Evolutionary conservation across 2,113 vertebrate species (phyloP), one percentile per base, ranked within the genome.

Genomic region (Lonchura striata): DNA sequence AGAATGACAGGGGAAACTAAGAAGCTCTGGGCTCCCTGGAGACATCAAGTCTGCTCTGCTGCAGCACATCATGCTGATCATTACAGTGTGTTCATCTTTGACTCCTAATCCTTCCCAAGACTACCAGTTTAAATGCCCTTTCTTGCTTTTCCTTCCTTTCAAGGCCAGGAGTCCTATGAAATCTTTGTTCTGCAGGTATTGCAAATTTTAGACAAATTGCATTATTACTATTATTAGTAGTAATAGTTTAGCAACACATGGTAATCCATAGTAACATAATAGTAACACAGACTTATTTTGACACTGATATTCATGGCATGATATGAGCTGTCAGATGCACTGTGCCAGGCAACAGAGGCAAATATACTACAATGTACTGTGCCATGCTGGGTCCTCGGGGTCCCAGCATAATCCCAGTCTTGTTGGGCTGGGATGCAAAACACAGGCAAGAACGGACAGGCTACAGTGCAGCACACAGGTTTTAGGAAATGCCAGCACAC

Each of bases 391-490:
- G 4, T 53, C 20, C 21, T 56, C 8, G 4, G 24, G 7, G 5
- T 56, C 20, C 20, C 14, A 18, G 0, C 2, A 37, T 2, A 53
- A 35, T 6, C 10, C 3, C 21, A 10, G 25, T 23, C 22, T 50
- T 0, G 0, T 7, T 39, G 46, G 24, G 22, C 39, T 44, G 44
- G 15, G 11, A 13, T 82, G 24, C 30, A 85, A 52, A 88, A 39
- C 3, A 2, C 0, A 0, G 39, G 24, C 28, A 46, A 42, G 30
- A n/a, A 76, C 14, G 16, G 8, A 44, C 27, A 80, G 11, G 4
- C 7, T 0, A 2, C 41, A 35, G 20, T 10, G 10, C 76, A 79
- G 14, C 11, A 47, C 1, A 1, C 25, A 49, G n/a, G 22, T n/a
- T 66, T 64, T 44, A 37, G 37, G n/a, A 86, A 88, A 49, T 25